Percentiles rank a stretch among this genome's conserved stretches.
phyloP scores from a whole-genome alignment of 2,797 vertebrate species.

The Chrosomus eos region DNA sequence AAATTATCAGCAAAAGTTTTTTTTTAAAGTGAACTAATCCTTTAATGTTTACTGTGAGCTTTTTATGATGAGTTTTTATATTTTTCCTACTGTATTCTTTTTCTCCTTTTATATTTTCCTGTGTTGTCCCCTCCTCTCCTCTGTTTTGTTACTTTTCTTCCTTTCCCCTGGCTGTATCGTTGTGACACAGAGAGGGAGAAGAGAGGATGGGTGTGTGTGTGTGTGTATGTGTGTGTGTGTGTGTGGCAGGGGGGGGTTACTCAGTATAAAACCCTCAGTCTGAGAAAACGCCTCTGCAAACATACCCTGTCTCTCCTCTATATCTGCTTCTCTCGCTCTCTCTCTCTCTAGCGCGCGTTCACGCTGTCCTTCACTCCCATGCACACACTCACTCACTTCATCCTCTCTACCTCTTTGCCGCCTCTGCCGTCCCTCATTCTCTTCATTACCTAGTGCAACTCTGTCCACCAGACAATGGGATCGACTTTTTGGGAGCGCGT shows the following conservation, averaged over 20 bases:
- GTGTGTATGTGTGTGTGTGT: slow-evolving; percentile 34
- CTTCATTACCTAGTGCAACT: slow-evolving; percentile 39
- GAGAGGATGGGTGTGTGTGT: slow-evolving; percentile 25
- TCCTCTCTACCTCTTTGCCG: slow-evolving; percentile 40
- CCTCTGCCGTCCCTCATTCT: slow-evolving; percentile 46
- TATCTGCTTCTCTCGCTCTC: slow-evolving; percentile 45
- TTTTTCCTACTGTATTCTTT: background rate
- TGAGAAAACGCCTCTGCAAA: slow-evolving; percentile 61
- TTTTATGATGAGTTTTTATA: background rate
- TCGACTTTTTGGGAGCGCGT: slow-evolving; percentile 48
- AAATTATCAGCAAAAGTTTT: no score
- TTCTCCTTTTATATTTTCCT: background rate
- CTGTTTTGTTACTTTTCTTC: slow-evolving; percentile 15
- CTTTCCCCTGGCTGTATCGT: slow-evolving; percentile 32
- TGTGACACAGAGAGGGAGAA: slow-evolving; percentile 40
- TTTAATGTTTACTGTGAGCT: background rate
- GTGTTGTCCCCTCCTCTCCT: slow-evolving; percentile 18
- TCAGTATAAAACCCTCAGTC: slow-evolving; percentile 61
- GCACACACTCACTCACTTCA: slow-evolving; percentile 35
- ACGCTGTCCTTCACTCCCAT: slow-evolving; percentile 41
- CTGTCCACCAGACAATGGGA: slow-evolving; percentile 50
- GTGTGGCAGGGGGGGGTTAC: slow-evolving; percentile 22
- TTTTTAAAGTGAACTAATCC: no score
- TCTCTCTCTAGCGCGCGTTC: slow-evolving; percentile 1
- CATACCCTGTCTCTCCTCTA: slow-evolving; percentile 57